Evolutionary conservation across 2,113 vertebrate species (phyloP).

Genomic region (Tauraco erythrolophus): DNA sequence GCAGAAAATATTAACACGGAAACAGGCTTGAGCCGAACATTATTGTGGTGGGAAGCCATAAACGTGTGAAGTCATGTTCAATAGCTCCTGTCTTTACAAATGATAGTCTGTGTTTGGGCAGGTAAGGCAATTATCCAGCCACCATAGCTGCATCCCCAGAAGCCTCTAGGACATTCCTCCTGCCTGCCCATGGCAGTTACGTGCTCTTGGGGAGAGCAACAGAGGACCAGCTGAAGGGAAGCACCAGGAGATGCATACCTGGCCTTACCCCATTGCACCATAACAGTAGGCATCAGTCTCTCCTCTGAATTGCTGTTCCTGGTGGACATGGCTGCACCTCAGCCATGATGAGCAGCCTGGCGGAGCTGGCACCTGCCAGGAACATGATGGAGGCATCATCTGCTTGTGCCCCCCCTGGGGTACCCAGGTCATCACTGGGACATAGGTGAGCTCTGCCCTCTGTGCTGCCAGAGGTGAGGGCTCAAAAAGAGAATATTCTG

Average conservation of each 20-base stretch:
- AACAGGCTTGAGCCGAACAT: background rate
- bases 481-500: background rate
- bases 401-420: slow-evolving; percentile 68
- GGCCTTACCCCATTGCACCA: background rate
- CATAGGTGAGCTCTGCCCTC: slow-evolving; percentile 50
- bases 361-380: slow-evolving; percentile 69
- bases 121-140: background rate
- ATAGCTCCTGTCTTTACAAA: background rate
- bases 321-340: background rate
- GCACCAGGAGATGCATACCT: background rate
- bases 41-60: background rate
- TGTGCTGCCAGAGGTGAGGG: background rate
- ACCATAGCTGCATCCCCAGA: background rate
- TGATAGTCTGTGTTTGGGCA: background rate
- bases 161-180: background rate
- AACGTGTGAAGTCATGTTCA: background rate
- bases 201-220: background rate
- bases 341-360: slow-evolving; percentile 72
- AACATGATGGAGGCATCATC: slow-evolving; percentile 31
- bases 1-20: background rate
- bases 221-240: background rate
- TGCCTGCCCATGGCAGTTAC: background rate
- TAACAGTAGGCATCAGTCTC: background rate
- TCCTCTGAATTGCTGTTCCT: background rate
- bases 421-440: slow-evolving; percentile 51